Conservation (phyloP, 1,140 invertebrate species). For the Ips nitidus region DNA sequence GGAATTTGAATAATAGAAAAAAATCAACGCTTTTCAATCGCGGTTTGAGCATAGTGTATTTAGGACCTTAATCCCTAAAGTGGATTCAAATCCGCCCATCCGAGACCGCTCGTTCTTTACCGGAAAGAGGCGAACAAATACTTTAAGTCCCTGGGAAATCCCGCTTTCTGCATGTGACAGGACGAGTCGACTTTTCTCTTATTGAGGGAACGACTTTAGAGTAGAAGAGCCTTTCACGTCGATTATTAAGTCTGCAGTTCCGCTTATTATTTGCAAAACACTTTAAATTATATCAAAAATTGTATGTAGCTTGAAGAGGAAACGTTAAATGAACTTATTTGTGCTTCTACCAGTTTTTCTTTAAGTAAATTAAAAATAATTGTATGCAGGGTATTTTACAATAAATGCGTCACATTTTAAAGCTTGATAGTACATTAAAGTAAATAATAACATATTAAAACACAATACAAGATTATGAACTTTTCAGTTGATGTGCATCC, state of each 20-base stretch:
- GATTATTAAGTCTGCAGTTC: background rate
- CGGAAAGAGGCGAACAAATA: constrained; percentile 33
- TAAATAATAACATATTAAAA: too few species aligned
- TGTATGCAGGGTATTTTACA: too few species aligned
- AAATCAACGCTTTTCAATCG: constrained; percentile 14
- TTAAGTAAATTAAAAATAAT: too few species aligned
- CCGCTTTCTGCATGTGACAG: constrained; percentile 33
- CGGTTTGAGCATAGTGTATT: constrained; percentile 20
- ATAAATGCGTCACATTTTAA: too few species aligned
- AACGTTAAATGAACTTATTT: too few species aligned
- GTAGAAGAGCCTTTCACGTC: constrained; percentile 13
- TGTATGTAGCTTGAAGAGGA: too few species aligned
- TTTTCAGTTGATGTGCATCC: too few species aligned
- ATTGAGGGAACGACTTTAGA: constrained; percentile 9
- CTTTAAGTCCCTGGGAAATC: constrained; percentile 35
- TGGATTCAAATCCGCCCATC: constrained; percentile 30
- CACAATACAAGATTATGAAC: too few species aligned
- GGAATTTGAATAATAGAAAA: constrained; percentile 13
- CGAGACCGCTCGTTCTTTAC: constrained; percentile 30
- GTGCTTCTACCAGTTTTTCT: too few species aligned
- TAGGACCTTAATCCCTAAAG: constrained; percentile 32
- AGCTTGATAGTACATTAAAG: too few species aligned
- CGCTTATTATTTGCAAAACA: too few species aligned
- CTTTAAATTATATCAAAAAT: too few species aligned
- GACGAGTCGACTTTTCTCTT: constrained; percentile 22